phyloP scores from a whole-genome alignment of 1,140 invertebrate genomes.

The Drosophila hydei region DNA sequence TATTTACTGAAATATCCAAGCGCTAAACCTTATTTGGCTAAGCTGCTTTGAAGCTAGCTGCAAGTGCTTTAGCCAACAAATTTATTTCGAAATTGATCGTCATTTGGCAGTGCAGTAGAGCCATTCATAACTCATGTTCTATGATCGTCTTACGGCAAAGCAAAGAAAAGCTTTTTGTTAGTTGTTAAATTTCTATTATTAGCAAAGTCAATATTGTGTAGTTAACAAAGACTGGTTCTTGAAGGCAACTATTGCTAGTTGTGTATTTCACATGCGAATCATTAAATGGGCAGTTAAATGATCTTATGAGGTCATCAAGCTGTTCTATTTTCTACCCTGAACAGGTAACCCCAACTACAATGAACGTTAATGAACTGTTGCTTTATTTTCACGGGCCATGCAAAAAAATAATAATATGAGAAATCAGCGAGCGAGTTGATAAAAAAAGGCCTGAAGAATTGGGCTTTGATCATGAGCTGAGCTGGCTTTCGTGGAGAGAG shows the following conservation, averaged over 20 bases:
- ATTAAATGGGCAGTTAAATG: background rate
- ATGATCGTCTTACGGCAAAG: background rate
- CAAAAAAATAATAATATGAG: constrained; percentile 25
- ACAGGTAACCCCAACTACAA: constrained; percentile 57
- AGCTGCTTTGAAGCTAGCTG: no score
- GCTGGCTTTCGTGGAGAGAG: background rate
- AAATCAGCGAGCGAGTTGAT: constrained; percentile 20
- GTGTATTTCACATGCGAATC: background rate
- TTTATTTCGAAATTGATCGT: no score
- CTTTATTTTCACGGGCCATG: constrained; percentile 24
- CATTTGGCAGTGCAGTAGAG: no score
- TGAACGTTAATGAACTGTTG: constrained; percentile 61
- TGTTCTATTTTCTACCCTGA: constrained; percentile 34
- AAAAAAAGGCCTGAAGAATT: background rate
- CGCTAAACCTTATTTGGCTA: no score
- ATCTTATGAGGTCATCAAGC: constrained; percentile 11
- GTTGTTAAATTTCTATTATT: no score
- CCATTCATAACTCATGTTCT: no score
- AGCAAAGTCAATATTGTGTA: no score
- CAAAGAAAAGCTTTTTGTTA: background rate
- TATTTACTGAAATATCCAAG: no score
- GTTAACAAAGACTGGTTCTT: no score
- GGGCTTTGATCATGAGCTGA: constrained; percentile 37
- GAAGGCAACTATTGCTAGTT: no score
- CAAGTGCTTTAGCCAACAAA: no score